Conservation (phyloP, 2,888 invertebrate species). For the Acrobeloides nanus region DNA sequence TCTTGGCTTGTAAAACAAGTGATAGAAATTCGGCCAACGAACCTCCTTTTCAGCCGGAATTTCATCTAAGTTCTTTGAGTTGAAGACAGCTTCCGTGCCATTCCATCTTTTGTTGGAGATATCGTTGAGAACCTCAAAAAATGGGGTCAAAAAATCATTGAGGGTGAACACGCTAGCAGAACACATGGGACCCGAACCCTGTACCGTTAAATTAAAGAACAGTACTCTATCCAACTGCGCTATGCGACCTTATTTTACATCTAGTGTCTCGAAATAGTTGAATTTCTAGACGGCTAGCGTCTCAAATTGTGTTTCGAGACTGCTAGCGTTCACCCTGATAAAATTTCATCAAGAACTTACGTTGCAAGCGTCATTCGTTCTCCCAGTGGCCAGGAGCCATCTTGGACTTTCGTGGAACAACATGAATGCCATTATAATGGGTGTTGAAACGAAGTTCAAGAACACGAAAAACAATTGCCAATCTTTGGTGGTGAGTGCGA, state of each 20-base stretch:
- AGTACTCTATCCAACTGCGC: too few species aligned
- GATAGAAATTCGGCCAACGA: slow-evolving; percentile 38
- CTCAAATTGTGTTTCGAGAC: too few species aligned
- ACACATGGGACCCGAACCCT: neutral
- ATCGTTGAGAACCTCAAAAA: slow-evolving; percentile 38
- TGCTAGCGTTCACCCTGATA: too few species aligned
- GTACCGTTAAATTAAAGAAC: neutral
- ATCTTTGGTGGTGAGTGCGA: slow-evolving; percentile 38
- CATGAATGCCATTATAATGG: slow-evolving; percentile 45
- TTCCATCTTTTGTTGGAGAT: slow-evolving; percentile 47
- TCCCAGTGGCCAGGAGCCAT: slow-evolving; percentile 40
- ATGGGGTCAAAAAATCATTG: slow-evolving; percentile 1
- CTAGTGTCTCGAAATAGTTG: too few species aligned
- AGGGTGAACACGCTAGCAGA: too few species aligned
- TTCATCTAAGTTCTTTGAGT: slow-evolving; percentile 25
- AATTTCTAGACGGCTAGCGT: too few species aligned
- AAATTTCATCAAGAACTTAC: slow-evolving; percentile 16
- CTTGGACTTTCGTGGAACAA: slow-evolving; percentile 42
- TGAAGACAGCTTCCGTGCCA: slow-evolving; percentile 39
- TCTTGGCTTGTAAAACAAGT: slow-evolving; percentile 30
- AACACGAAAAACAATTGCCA: slow-evolving; percentile 50
- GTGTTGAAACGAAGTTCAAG: slow-evolving; percentile 40
- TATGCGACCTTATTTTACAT: too few species aligned
- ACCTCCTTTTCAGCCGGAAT: slow-evolving; percentile 25
- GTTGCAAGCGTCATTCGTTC: slow-evolving; percentile 37